phyloP scores from a whole-genome alignment of 2,797 vertebrate genomes.

The Orestias chungarensis region DNA sequence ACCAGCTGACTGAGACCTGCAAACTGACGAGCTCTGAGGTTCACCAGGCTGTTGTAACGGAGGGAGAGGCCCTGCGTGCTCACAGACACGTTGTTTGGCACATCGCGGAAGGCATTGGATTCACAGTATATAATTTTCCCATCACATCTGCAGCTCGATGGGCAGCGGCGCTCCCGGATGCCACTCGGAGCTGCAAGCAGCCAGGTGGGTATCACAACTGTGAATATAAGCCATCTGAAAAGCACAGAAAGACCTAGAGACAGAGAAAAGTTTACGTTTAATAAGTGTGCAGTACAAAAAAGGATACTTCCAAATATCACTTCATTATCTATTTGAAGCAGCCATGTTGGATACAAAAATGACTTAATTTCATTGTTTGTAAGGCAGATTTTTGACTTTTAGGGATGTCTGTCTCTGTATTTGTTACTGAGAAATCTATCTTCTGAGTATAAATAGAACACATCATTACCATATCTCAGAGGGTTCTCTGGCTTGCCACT shows the following conservation, averaged over 20 bases:
- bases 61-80: conserved; percentile 94
- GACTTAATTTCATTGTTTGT: neutral
- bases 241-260: conserved; percentile 76
- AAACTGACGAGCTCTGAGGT: conserved; percentile 91
- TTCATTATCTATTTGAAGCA: neutral
- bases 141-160: conserved; percentile 93
- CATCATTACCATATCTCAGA: neutral
- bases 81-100: conserved; percentile 93
- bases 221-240: conserved; percentile 76
- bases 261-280: conserved; percentile 45
- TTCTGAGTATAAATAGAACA: neutral
- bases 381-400: neutral
- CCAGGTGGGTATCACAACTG: conserved; percentile 71
- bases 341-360: conserved; percentile 1
- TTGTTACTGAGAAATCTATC: neutral
- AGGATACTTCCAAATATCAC: neutral
- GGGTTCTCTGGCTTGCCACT: neutral
- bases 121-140: conserved; percentile 99
- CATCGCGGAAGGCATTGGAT: conserved; percentile 92
- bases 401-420: neutral
- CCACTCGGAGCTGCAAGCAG: conserved; percentile 81
- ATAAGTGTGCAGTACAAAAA: conserved; percentile 6
- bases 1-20: conserved; percentile 93
- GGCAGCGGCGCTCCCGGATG: conserved; percentile 91
- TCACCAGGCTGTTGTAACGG: conserved; percentile 96